Percentiles rank a stretch among this genome's conserved stretches.
Evolutionary conservation across 2,797 vertebrate genomes (phyloP).

Genomic region (Octomys mimax): DNA sequence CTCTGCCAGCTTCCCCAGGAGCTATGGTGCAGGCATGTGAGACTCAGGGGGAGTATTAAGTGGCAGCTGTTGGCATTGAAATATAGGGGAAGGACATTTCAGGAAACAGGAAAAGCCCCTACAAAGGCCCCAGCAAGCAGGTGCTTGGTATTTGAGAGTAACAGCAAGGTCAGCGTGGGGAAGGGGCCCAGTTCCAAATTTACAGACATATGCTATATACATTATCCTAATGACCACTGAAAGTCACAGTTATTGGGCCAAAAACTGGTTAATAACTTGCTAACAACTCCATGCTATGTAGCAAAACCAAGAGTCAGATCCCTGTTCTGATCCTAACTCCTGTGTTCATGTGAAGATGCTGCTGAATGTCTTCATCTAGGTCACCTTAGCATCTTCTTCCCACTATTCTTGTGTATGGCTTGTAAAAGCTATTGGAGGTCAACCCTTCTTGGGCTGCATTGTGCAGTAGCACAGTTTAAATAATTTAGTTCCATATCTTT

Average conservation of each 20-base stretch:
- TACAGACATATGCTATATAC: not conserved
- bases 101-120: not conserved
- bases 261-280: not conserved
- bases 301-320: not conserved
- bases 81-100: not conserved
- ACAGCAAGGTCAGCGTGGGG: not conserved
- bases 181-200: not conserved
- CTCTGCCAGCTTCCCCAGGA: not conserved
- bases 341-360: not conserved
- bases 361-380: not conserved
- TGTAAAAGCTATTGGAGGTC: not conserved
- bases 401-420: not conserved
- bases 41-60: not conserved
- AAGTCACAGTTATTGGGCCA: not conserved
- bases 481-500: not conserved
- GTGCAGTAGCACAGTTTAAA: not conserved
- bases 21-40: not conserved
- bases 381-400: not conserved
- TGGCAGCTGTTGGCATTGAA: not conserved
- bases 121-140: not conserved
- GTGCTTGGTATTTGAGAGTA: constrained; percentile 18
- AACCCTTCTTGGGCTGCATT: not conserved
- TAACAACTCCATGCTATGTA: not conserved
- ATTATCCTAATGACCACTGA: not conserved
- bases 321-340: not conserved